Conservation (phyloP, 2,888 invertebrate species). For the Dolichopus griseipennis region DNA sequence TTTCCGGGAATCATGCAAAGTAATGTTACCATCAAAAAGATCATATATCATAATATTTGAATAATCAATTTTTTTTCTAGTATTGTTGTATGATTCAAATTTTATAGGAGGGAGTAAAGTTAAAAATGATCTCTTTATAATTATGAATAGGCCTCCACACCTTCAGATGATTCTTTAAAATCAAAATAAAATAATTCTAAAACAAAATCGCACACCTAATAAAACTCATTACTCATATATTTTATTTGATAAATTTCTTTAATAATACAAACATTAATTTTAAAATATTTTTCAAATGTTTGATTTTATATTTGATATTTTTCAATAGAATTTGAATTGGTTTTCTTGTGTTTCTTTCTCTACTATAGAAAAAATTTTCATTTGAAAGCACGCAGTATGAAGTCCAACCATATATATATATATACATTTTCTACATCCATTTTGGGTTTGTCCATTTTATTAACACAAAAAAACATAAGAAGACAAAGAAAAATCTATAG, state of each 20-base stretch:
- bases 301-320: too few relatives aligned
- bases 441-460: background rate
- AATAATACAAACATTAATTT: too few relatives aligned
- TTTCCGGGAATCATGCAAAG: too few relatives aligned
- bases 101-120: too few relatives aligned
- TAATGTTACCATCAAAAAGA: too few relatives aligned
- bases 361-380: background rate
- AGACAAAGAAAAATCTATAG: background rate
- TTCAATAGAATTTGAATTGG: background rate
- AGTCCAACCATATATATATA: background rate
- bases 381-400: background rate
- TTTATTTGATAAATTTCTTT: background rate
- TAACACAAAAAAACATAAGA: background rate
- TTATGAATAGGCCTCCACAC: background rate
- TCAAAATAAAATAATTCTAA: background rate
- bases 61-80: too few relatives aligned
- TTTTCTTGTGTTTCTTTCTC: background rate
- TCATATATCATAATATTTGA: too few relatives aligned
- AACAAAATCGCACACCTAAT: background rate
- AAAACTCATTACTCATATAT: constrained; percentile 1
- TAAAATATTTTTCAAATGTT: too few relatives aligned
- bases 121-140: background rate
- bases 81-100: too few relatives aligned
- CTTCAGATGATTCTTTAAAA: background rate
- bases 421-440: background rate